These are phyloP conservation scores for Folsomia candida DNA, from an alignment of 2,888 invertebrate genomes.

Conservation along the genomic window DNA sequence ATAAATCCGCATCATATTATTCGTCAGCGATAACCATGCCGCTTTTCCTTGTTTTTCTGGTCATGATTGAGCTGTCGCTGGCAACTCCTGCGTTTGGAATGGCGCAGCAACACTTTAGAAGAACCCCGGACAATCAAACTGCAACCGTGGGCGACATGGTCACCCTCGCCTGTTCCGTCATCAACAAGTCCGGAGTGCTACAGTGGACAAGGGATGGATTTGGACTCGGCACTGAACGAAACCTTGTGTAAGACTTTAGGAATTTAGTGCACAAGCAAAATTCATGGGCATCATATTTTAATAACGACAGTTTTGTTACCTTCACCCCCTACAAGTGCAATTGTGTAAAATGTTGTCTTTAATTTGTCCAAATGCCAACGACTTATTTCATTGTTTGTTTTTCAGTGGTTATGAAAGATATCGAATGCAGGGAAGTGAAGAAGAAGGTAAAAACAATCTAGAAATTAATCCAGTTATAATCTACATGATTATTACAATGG, in stretches of 20 bases:
- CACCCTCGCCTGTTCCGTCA: constrained; percentile 84
- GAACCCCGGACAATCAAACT: constrained; percentile 87
- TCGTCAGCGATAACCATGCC: neutral
- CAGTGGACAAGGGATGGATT: constrained; percentile 99
- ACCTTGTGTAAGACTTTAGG: no score
- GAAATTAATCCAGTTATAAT: no score
- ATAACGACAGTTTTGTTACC: no score
- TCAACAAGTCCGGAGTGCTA: constrained; percentile 80
- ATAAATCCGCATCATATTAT: no score
- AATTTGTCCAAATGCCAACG: no score
- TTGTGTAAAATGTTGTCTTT: no score
- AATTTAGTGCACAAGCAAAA: no score
- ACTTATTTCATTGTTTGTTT: no score
- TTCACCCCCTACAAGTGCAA: no score
- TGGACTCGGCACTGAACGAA: constrained; percentile 85
- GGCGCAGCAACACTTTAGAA: constrained; percentile 73
- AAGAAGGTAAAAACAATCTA: constrained; percentile 70
- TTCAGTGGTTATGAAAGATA: constrained; percentile 90
- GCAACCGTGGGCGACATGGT: constrained; percentile 84
- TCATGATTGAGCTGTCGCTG: constrained; percentile 21
- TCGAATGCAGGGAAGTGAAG: constrained; percentile 92
- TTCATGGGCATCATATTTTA: no score
- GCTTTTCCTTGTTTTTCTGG: neutral
- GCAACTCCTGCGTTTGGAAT: neutral
- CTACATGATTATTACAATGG: no score